Conservation (phyloP, 2,888 invertebrate species). For the Neoascia interrupta region DNA sequence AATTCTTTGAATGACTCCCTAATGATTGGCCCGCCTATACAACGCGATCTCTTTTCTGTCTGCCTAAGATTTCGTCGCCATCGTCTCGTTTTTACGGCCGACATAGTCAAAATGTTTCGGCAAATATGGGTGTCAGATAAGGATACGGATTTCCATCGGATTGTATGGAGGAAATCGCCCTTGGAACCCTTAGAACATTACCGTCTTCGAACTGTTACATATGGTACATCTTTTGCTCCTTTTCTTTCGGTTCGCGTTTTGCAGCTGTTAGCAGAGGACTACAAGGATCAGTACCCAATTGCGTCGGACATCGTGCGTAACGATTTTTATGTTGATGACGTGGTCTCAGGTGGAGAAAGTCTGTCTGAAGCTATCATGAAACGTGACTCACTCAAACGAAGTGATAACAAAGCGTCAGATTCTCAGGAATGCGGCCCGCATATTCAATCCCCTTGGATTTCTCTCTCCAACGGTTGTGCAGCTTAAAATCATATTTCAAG, state of each 20-base stretch:
- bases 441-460: constrained; percentile 13
- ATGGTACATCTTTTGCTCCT: constrained; percentile 20
- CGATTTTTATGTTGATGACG: constrained; percentile 17
- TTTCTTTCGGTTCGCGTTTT: background rate
- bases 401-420: constrained; percentile 1
- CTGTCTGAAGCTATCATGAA: background rate
- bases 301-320: constrained; percentile 4
- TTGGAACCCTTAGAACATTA: constrained; percentile 4
- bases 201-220: background rate
- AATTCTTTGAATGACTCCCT: background rate
- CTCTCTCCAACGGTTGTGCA: constrained; percentile 4
- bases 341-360: constrained; percentile 1
- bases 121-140: constrained; percentile 23
- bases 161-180: constrained; percentile 11
- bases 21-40: constrained; percentile 27
- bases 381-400: background rate
- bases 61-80: constrained; percentile 13
- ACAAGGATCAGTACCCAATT: background rate
- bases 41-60: constrained; percentile 15
- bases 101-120: constrained; percentile 21
- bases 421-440: constrained; percentile 1
- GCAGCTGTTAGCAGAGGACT: background rate
- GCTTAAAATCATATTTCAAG: constrained; percentile 19
- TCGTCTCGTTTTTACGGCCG: constrained; percentile 2
- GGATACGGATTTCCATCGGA: constrained; percentile 12